These are phyloP conservation scores for Apeira syringaria DNA, from an alignment of 2,888 invertebrate genomes.

Conservation along the genomic window DNA sequence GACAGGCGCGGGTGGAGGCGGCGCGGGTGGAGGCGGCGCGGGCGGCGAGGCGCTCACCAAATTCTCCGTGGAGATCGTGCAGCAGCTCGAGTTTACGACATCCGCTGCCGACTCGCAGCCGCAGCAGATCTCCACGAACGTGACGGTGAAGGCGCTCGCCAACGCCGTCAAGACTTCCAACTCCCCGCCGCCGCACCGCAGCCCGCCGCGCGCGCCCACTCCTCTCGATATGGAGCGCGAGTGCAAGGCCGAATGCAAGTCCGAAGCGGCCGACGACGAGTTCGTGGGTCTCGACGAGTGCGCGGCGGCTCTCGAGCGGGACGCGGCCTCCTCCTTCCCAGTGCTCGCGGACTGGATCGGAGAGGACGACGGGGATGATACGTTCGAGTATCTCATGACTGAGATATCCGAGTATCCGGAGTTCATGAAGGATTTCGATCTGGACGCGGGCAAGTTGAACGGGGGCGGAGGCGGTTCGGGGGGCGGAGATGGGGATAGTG, in stretches of 20 bases:
- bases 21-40: slow-evolving; percentile 67
- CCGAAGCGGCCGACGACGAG: slow-evolving; percentile 91
- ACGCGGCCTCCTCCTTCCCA: slow-evolving; percentile 90
- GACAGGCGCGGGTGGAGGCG: slow-evolving; percentile 62
- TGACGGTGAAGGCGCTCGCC: slow-evolving; percentile 90
- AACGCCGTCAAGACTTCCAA: slow-evolving; percentile 76
- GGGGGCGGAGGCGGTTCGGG: slow-evolving; percentile 64
- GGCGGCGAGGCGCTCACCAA: slow-evolving; percentile 85
- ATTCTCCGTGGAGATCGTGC: slow-evolving; percentile 96
- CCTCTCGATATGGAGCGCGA: slow-evolving; percentile 93
- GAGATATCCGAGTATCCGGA: slow-evolving; percentile 94
- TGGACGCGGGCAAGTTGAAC: slow-evolving; percentile 68
- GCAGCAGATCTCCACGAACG: slow-evolving; percentile 95
- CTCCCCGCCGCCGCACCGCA: slow-evolving; percentile 70
- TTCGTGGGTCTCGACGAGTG: slow-evolving; percentile 94
- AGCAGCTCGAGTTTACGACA: slow-evolving; percentile 94
- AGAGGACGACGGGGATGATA: slow-evolving; percentile 92
- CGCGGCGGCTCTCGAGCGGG: slow-evolving; percentile 93
- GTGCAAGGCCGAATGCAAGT: slow-evolving; percentile 90
- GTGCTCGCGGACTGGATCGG: slow-evolving; percentile 92
- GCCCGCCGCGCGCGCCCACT: slow-evolving; percentile 87
- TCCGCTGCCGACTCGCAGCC: slow-evolving; percentile 94
- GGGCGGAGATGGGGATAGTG: slow-evolving; percentile 68
- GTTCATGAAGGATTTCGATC: slow-evolving; percentile 92
- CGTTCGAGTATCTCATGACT: slow-evolving; percentile 93